phyloP scores from a whole-genome alignment of 2,797 vertebrate species.

The Cryptoprocta ferox region DNA sequence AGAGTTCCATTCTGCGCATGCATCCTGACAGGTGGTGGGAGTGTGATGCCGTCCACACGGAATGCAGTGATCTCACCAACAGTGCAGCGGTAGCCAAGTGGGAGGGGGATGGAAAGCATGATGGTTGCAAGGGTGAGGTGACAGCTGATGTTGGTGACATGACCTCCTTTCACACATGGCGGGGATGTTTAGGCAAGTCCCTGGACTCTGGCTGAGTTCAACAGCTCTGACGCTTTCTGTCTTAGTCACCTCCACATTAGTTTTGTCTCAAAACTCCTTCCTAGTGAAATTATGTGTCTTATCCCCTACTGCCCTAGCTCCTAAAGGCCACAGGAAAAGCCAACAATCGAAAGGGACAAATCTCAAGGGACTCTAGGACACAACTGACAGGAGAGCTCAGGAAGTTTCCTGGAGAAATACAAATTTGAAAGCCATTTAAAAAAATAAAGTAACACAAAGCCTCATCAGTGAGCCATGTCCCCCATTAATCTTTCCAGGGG shows the following conservation, averaged over 20 bases:
- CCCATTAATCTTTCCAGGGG: not conserved
- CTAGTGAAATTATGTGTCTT: not conserved
- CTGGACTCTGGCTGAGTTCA: not conserved
- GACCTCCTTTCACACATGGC: not conserved
- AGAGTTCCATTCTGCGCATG: conserved; percentile 22
- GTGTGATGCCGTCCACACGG: not conserved
- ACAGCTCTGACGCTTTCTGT: not conserved
- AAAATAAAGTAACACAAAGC: not conserved
- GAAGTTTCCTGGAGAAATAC: not conserved
- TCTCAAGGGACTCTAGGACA: not conserved
- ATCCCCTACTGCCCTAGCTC: not conserved
- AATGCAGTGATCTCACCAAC: conserved; percentile 1
- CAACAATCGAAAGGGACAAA: not conserved
- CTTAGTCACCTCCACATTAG: not conserved
- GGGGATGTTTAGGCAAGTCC: not conserved
- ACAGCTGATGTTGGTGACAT: not conserved
- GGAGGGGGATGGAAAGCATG: not conserved
- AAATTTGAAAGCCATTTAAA: not conserved
- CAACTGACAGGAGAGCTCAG: not conserved
- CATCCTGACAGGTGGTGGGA: not conserved
- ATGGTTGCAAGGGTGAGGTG: not conserved
- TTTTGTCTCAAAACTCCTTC: conserved; percentile 23
- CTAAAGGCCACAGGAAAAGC: conserved; percentile 29
- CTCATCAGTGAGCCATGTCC: not conserved
- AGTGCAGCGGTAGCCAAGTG: not conserved